A percentile compares a stretch with the other conserved stretches of the same genome.
Evolutionary conservation across 92 coral and sea anemone genomes (phyloP).

Genomic region (Palythoa grandiflora): DNA sequence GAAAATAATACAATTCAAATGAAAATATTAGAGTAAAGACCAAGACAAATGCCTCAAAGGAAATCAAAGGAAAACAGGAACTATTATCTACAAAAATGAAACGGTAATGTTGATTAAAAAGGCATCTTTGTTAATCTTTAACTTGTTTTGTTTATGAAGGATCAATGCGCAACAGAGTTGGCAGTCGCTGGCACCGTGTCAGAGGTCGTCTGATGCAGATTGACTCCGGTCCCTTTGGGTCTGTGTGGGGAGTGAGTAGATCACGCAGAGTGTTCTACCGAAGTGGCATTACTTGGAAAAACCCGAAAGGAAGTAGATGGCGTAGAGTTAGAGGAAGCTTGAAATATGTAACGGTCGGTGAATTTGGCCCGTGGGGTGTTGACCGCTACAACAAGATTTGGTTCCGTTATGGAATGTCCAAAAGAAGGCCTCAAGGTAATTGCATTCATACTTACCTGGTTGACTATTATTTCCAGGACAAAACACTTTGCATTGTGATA

Average conservation of each 20-base stretch:
- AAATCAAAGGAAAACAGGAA: too few relatives aligned
- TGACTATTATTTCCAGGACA: too few relatives aligned
- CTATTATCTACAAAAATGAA: too few relatives aligned
- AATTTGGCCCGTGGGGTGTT: slow-evolving; percentile 49
- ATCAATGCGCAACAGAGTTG: background rate
- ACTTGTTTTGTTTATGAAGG: background rate
- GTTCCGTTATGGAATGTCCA: slow-evolving; percentile 29
- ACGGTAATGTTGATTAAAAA: too few relatives aligned
- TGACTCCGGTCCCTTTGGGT: too few relatives aligned
- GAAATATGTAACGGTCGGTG: slow-evolving; percentile 12
- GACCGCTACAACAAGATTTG: slow-evolving; percentile 31
- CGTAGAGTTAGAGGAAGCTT: background rate
- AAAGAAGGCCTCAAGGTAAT: background rate
- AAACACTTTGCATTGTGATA: too few relatives aligned
- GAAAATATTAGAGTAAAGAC: too few relatives aligned
- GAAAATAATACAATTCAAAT: too few relatives aligned
- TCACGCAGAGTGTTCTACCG: slow-evolving; percentile 39
- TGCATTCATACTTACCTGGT: too few relatives aligned
- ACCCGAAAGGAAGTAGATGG: slow-evolving; percentile 15
- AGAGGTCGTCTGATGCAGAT: background rate
- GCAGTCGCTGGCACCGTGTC: slow-evolving; percentile 33
- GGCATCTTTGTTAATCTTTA: background rate
- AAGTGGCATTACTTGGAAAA: slow-evolving; percentile 34
- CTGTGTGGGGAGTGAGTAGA: too few relatives aligned
- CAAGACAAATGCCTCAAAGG: too few relatives aligned